These are phyloP conservation scores for Chironomus striatipennis DNA, from an alignment of 1,140 invertebrate species.

Conservation along the genomic window DNA sequence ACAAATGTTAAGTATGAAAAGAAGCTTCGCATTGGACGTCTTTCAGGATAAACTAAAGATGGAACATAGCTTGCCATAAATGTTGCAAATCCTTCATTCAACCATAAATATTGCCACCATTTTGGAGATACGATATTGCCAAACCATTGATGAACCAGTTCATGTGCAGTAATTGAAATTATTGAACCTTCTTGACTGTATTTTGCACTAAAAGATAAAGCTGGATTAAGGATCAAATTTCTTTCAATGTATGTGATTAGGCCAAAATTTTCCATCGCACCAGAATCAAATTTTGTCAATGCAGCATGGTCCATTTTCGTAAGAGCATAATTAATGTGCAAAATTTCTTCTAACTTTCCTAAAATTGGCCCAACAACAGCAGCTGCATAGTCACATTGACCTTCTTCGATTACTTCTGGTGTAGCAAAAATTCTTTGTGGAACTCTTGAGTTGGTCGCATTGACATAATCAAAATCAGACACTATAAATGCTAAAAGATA, in stretches of 20 bases:
- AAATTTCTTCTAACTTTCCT: too few relatives aligned
- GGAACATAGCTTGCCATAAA: conserved; percentile 35
- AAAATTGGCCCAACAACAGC: too few relatives aligned
- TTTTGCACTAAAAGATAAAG: background rate
- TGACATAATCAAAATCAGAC: conserved; percentile 47
- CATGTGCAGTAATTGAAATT: background rate
- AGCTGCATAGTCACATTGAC: too few relatives aligned
- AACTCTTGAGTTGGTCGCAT: background rate
- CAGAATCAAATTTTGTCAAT: conserved; percentile 37
- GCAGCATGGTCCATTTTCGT: conserved; percentile 36
- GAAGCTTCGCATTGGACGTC: background rate
- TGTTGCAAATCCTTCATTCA: conserved; percentile 46
- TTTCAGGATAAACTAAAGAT: background rate
- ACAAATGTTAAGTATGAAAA: too few relatives aligned
- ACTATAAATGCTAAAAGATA: conserved; percentile 62
- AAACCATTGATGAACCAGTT: conserved; percentile 53
- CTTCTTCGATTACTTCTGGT: too few relatives aligned
- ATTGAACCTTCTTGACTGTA: background rate
- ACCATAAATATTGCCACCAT: conserved; percentile 41
- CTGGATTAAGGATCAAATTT: background rate
- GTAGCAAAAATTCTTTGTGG: too few relatives aligned
- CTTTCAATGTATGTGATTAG: conserved; percentile 32
- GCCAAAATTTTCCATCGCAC: conserved; percentile 40
- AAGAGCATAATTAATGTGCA: too few relatives aligned
- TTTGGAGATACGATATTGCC: conserved; percentile 54